phyloP scores from a whole-genome alignment of 2,888 invertebrate genomes.

The Lepidonotus clava region DNA sequence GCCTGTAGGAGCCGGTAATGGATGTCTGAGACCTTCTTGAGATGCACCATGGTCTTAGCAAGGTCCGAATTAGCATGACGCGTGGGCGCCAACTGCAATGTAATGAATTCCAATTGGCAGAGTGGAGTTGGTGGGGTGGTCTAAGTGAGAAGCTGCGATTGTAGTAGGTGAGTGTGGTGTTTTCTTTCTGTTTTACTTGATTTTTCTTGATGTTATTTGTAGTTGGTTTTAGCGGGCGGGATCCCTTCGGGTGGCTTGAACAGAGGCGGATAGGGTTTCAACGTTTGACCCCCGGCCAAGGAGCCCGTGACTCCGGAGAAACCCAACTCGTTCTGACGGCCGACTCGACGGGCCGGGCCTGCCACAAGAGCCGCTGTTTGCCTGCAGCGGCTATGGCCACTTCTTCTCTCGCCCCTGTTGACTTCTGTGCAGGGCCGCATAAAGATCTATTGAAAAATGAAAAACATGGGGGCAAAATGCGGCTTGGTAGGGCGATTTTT shows the following conservation, averaged over 20 bases:
- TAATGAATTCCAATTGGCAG: conserved; percentile 9
- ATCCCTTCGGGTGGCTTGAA: not conserved
- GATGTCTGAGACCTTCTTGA: not conserved
- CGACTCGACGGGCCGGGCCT: not conserved
- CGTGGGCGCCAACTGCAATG: not conserved
- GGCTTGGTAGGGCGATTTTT: conserved; percentile 24
- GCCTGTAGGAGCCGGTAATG: not conserved
- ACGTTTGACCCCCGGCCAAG: conserved; percentile 13
- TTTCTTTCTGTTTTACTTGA: not conserved
- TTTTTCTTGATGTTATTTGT: not conserved
- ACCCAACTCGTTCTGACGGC: not conserved
- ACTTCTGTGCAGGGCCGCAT: not conserved
- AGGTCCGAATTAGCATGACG: not conserved
- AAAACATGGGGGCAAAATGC: conserved; percentile 7
- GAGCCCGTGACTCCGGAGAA: not conserved
- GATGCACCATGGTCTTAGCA: not conserved
- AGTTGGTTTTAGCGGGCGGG: not conserved
- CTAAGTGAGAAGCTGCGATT: not conserved
- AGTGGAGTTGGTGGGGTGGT: not conserved
- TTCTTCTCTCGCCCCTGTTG: conserved; percentile 15
- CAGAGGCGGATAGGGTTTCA: not conserved
- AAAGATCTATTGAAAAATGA: conserved; percentile 27
- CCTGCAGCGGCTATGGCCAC: not conserved
- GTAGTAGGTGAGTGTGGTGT: not conserved
- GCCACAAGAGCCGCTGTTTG: not conserved